A percentile compares a stretch with the other conserved stretches of the same genome.
phyloP scores from a whole-genome alignment of 2,113 vertebrate species.

The Xiphophorus hellerii region DNA sequence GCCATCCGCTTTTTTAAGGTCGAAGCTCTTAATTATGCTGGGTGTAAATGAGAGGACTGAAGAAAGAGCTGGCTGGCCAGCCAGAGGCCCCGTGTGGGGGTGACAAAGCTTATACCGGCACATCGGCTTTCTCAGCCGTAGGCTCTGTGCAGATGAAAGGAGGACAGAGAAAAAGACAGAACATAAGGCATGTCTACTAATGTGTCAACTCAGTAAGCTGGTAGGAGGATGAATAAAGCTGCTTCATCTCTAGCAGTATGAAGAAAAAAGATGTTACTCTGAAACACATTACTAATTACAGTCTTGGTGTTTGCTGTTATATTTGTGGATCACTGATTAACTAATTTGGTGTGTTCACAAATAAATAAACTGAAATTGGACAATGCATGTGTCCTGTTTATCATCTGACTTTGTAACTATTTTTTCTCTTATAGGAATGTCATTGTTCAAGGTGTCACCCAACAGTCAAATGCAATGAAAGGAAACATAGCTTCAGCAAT shows the following conservation, averaged over 20 bases:
- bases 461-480: no score
- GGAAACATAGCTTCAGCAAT: no score
- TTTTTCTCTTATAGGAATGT: conserved; percentile 4
- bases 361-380: conserved; percentile 19
- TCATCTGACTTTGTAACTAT: neutral
- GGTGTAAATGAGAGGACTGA: conserved; percentile 67
- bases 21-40: conserved; percentile 67
- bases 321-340: conserved; percentile 4
- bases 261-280: conserved; percentile 24
- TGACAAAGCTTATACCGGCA: conserved; percentile 58
- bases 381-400: conserved; percentile 15
- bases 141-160: conserved; percentile 64
- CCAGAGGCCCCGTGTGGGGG: conserved; percentile 55
- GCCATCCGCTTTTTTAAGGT: conserved; percentile 61
- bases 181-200: conserved; percentile 69
- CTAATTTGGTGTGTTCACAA: conserved; percentile 10
- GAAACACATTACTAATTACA: conserved; percentile 39
- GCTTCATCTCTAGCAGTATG: conserved; percentile 34
- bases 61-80: conserved; percentile 54
- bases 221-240: conserved; percentile 58
- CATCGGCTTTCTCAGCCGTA: conserved; percentile 56
- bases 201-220: conserved; percentile 63
- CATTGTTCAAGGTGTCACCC: neutral
- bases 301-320: conserved; percentile 24
- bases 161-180: conserved; percentile 48